Base-by-base conservation (phyloP, 2,113 vertebrate species). In the Semnornis frantzii region DNA sequence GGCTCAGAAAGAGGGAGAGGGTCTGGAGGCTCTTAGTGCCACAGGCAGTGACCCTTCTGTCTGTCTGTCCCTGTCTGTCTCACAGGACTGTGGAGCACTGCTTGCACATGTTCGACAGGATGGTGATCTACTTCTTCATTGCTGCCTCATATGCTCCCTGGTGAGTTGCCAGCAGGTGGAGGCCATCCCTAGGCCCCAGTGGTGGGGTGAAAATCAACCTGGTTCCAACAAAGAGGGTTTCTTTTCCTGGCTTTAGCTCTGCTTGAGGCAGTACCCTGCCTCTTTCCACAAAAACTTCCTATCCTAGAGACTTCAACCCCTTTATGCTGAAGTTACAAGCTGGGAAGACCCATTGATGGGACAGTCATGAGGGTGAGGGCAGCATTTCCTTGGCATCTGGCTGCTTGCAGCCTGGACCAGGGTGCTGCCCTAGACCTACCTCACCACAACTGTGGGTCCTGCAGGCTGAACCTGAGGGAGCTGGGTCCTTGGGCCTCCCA, bases 51-150 rank as follows among this genome's bases (percentile, higher is more conserved):
- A 92, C 63, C 52, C 2, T 0, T 70, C 50, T 80, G 63, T 77
- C 37, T 39, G 37, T 39, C 37, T 39, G 37, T 39, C 37, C 37
- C 73, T 3, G 3, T 76, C 64, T 1, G 0, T 57, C 74, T 74
- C 1, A 1, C 91, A 99, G 99, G 97, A 98, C 97, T 4, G 97
- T 99, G 91, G 99, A 99, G 88, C 98, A 98, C 60, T 98, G 98
- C 73, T 98, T 99, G 82, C 99, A 99, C 96, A 99, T 99, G 99
- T 98, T 98, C 2, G 99, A 99, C 97, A 96, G 99, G 66, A 98
- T 99, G 98, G 98, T 98, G 91, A 99, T 99, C 95, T 99, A 99
- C 94, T 99, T 99, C 98, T 99, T 99, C 97, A 99, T 99, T 0
- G 99, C 99, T 0, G 98, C 99, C 0, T 99, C 99, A 12, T 99